Evolutionary conservation across 2,797 vertebrate genomes (phyloP), one percentile per base, ranked within the genome.

Genomic region (Linurgus olivaceus): DNA sequence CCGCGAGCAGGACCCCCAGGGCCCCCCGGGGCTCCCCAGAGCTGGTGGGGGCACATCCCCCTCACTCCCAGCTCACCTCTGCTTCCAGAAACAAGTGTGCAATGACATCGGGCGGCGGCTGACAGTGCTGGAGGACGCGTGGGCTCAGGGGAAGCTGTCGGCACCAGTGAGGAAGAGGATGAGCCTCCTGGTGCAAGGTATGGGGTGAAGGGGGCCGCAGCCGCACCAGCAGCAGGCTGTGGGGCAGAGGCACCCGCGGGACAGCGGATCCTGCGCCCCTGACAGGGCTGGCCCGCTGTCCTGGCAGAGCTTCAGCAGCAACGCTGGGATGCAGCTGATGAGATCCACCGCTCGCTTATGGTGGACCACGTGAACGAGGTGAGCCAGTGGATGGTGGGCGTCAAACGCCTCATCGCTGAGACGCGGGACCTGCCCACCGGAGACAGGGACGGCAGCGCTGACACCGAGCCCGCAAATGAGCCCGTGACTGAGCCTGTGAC

Each of bases 361-460:
- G 99, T 99, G 37, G 99, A 99, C 95, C 98, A 99, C 2, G 98
- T 99, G 85, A 98, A 98, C 0, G 99, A 99, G 96, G 99, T 99
- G 96, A 99, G 98, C 97, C 99, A 99, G 90, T 99, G 99, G 99
- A 99, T 99, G 99, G 99, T 99, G 14, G 99, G 99, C 1, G 97
- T 99, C 44, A 99, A 99, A 88, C 98, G 99, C 48, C 98, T 99
- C 81, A 99, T 99, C 47, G 99, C 99, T 0, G 99, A 99, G 97
- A 98, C 96, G 5, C 98, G 98, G 70, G 98, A 94, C 70, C 96
- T 99, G 51, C 98, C 20, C 66, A 87, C 97, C 13, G 95, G 88
- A 4, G 78, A 40, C 0, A 28, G 0, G 0, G 86, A 80, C 0
- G 14, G 82, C 52, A 8, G 42, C 3, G 0, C 73, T 0, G 15